phyloP scores from a whole-genome alignment of 2,888 invertebrate genomes.

The Lacanobia wlatinum region DNA sequence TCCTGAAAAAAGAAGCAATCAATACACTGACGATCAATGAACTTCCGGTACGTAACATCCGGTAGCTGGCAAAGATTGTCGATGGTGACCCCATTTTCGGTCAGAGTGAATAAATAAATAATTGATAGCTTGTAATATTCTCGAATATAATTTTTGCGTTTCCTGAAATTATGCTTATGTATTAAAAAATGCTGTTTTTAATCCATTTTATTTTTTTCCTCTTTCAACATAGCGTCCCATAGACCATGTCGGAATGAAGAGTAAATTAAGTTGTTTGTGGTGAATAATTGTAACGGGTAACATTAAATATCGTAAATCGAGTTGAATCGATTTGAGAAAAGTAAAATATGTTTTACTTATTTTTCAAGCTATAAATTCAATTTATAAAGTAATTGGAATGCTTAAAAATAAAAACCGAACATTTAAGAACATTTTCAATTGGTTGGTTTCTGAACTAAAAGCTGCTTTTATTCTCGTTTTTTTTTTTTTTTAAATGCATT shows the following conservation, averaged over 20 bases:
- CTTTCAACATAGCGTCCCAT: conserved; percentile 47
- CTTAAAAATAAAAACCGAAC: neutral
- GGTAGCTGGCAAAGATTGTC: conserved; percentile 49
- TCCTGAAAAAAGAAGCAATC: conserved; percentile 37
- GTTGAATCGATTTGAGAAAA: conserved; percentile 6
- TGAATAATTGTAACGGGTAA: conserved; percentile 42
- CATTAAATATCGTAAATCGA: conserved; percentile 28
- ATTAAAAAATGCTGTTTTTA: neutral
- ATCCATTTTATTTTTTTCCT: conserved; percentile 26
- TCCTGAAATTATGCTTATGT: fast-evolving
- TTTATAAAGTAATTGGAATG: fast-evolving
- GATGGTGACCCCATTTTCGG: conserved; percentile 55
- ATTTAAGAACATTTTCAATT: no score
- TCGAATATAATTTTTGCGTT: neutral
- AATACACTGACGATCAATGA: conserved; percentile 45
- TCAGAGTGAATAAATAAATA: neutral
- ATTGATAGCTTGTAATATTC: neutral
- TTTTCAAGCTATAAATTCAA: fast-evolving
- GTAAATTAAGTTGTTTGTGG: conserved; percentile 38
- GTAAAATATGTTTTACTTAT: neutral
- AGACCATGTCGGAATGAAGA: conserved; percentile 23
- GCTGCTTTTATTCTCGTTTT: neutral
- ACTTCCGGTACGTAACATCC: conserved; percentile 58
- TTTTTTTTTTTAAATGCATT: neutral
- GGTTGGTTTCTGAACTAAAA: fast-evolving